These are phyloP conservation scores for Amphipoea oculea DNA, from an alignment of 2,888 invertebrate species.

Conservation along the genomic window DNA sequence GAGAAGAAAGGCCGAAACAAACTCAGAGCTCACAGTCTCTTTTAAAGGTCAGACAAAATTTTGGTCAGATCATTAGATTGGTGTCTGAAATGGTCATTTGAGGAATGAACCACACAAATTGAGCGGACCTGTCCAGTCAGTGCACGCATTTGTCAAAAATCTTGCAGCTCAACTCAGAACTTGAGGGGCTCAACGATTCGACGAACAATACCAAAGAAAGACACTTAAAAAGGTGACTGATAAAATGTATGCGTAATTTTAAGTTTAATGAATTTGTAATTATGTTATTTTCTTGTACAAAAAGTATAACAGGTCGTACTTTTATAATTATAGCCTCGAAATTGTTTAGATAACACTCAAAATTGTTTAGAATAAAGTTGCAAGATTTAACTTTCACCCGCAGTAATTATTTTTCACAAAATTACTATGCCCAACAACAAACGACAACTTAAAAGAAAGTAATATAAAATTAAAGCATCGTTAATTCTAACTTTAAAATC, in stretches of 20 bases:
- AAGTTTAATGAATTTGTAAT: conserved; percentile 2
- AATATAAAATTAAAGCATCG: not conserved
- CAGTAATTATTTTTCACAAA: conserved; percentile 30
- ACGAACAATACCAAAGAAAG: too few relatives aligned
- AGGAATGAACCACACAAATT: too few relatives aligned
- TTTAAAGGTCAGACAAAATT: too few relatives aligned
- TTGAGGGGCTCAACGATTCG: too few relatives aligned
- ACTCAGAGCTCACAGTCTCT: too few relatives aligned
- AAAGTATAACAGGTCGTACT: not conserved
- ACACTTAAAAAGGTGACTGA: conserved; percentile 11
- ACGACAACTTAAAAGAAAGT: conserved; percentile 1
- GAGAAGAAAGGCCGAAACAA: too few relatives aligned
- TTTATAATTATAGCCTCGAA: not conserved
- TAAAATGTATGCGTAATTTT: not conserved
- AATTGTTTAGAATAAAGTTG: conserved; percentile 17
- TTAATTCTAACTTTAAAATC: not conserved
- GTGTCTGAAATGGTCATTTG: too few relatives aligned
- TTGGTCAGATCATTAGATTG: too few relatives aligned
- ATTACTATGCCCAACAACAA: conserved; percentile 6
- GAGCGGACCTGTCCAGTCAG: too few relatives aligned
- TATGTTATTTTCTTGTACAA: conserved; percentile 10
- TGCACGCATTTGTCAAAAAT: too few relatives aligned
- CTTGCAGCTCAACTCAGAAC: too few relatives aligned
- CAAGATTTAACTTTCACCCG: conserved; percentile 11
- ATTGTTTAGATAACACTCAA: not conserved